Percentiles rank a stretch among this genome's conserved stretches.
Conservation (phyloP, 2,797 vertebrate species). For the Oceanodroma leucorhoa region DNA sequence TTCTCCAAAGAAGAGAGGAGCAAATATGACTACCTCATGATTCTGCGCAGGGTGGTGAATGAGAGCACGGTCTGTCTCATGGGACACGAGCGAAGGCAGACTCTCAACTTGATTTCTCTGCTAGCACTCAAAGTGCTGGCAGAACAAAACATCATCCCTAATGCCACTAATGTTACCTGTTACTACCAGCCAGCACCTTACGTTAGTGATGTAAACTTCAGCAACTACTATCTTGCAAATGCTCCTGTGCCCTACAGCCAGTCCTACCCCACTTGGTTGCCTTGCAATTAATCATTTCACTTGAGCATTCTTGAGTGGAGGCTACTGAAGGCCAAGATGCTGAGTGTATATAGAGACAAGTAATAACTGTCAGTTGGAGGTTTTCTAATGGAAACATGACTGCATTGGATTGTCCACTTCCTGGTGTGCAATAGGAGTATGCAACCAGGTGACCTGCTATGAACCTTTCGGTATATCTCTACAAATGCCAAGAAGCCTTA, state of each 20-base stretch:
- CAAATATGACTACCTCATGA: slow-evolving; percentile 98
- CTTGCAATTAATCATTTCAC: slow-evolving; percentile 85
- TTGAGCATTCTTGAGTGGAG: neutral
- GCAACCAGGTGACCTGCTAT: neutral
- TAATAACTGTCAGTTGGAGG: neutral
- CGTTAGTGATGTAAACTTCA: slow-evolving; percentile 94
- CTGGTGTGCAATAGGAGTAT: neutral
- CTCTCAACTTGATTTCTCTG: slow-evolving; percentile 92
- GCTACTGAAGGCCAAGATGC: neutral
- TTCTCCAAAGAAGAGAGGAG: slow-evolving; percentile 93
- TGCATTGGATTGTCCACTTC: neutral
- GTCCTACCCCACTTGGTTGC: slow-evolving; percentile 95
- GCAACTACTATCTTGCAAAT: slow-evolving; percentile 92
- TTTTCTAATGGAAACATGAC: neutral
- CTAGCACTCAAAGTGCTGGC: slow-evolving; percentile 90
- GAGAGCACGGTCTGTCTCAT: slow-evolving; percentile 98
- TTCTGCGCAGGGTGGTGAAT: slow-evolving; percentile 90
- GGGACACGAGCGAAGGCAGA: slow-evolving; percentile 95
- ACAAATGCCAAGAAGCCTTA: slow-evolving; percentile 34
- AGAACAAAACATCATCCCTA: slow-evolving; percentile 93
- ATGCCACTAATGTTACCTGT: slow-evolving; percentile 92
- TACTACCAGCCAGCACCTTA: slow-evolving; percentile 95
- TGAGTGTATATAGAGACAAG: slow-evolving; percentile 3
- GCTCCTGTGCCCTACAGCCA: slow-evolving; percentile 81
- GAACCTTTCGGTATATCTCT: neutral